Evolutionary conservation across 2,888 invertebrate genomes (phyloP), one percentile per base, ranked within the genome.

Genomic region (Celastrina argiolus): DNA sequence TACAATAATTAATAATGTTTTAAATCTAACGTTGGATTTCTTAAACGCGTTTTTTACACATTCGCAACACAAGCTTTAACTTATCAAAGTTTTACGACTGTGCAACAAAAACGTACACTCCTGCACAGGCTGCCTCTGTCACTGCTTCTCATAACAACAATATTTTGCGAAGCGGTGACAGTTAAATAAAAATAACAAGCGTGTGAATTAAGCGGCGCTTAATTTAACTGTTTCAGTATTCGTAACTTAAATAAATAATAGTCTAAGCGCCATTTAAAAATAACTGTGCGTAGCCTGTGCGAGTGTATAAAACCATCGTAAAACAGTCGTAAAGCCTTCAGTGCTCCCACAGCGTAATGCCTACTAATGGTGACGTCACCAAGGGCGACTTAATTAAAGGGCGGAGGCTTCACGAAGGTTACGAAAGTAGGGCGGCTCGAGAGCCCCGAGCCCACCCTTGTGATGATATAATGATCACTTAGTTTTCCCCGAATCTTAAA

Each of bases 381-480:
- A 45, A n/a, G 59, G 34, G 31, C 59, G 59, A 16, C 12, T 59
- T 59, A 59, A 31, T 59, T 59, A 34, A 59, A 59, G 34, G 59
- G 5, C 31, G 31, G 31, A 34, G 3, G 34, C 2, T 3, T 59
- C 34, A 59, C 8, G 59, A 45, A 45, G 45, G 45, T 16, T 4
- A 10, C 2, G 10, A 45, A 45, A 45, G 18, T 45, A 45, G 45
- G 18, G 45, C 45, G 18, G 16, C 7, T 18, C 45, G 45, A 45
- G 45, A 10, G 45, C 45, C 45, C 45, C 10, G 16, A 45, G 45
- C 45, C 45, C 8, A 7, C 31, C 31, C 31, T 31, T 45, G 45
- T 45, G 18, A 45, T 45, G 18, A 45, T 18, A 18, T 45, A 45
- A 45, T 45, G 18, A 45, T 18, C 18, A 16, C 45, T 16, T 18